A percentile compares a stretch with the other conserved stretches of the same genome.
Evolutionary conservation across 2,113 vertebrate genomes (phyloP).

Genomic region (Enhydra lutris): DNA sequence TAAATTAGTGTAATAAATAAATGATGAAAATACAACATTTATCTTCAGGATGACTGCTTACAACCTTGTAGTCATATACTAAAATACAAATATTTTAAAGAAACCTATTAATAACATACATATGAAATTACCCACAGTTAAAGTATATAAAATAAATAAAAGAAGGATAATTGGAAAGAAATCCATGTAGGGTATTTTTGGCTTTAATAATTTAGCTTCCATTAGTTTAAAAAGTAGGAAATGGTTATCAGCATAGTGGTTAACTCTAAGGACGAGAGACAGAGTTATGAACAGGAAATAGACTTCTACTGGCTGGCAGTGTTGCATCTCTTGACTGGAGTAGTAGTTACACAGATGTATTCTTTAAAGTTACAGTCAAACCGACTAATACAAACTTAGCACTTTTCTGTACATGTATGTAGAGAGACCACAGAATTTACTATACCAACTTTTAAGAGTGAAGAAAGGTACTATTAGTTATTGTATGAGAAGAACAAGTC

Average conservation of each 20-base stretch:
- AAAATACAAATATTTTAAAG: conserved; percentile 17
- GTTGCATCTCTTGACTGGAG: not conserved
- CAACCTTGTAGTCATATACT: not conserved
- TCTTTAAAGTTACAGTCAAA: not conserved
- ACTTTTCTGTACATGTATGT: not conserved
- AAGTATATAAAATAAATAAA: not conserved
- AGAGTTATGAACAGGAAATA: not conserved
- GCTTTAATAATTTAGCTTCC: conserved; percentile 9
- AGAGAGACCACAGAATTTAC: not conserved
- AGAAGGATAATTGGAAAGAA: not conserved
- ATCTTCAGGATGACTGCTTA: conserved; percentile 21
- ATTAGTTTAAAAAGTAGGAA: not conserved
- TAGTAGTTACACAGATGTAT: not conserved
- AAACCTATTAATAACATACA: not conserved
- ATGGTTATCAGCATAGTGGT: not conserved
- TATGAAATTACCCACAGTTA: not conserved
- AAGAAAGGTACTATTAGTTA: not conserved
- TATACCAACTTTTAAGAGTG: not conserved
- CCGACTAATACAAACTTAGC: not conserved
- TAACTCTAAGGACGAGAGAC: not conserved
- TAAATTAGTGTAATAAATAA: not conserved
- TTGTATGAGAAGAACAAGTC: not conserved
- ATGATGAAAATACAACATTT: not conserved
- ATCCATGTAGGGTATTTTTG: not conserved
- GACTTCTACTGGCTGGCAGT: not conserved